A percentile compares a stretch with the other conserved stretches of the same genome.
phyloP scores from a whole-genome alignment of 2,888 invertebrate species.

The Camptogramma bilineatum region DNA sequence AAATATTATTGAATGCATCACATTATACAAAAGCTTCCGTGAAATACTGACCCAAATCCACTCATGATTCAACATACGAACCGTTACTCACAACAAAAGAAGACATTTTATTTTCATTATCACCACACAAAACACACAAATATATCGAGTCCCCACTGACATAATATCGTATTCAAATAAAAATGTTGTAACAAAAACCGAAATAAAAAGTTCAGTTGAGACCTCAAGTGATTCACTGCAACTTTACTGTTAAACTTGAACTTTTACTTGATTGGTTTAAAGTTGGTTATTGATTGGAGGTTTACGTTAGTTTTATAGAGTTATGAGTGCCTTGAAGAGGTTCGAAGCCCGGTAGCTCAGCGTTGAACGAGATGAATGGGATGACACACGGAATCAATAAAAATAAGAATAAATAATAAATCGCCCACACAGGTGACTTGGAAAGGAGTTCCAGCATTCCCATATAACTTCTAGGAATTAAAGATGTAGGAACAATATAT shows the following conservation, averaged over 20 bases:
- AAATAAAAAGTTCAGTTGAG: conserved; percentile 52
- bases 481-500: conserved; percentile 1
- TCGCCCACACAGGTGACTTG: conserved; percentile 67
- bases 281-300: conserved; percentile 43
- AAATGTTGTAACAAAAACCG: conserved; percentile 62
- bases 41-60: conserved; percentile 40
- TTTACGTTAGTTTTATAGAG: conserved; percentile 19
- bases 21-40: conserved; percentile 9
- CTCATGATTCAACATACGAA: conserved; percentile 32
- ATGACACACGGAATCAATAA: conserved; percentile 70
- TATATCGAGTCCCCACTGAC: conserved; percentile 67
- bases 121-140: conserved; percentile 58
- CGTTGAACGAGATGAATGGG: conserved; percentile 70
- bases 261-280: conserved; percentile 47
- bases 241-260: conserved; percentile 48
- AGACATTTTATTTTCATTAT: conserved; percentile 68
- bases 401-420: conserved; percentile 55
- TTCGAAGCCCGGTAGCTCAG: conserved; percentile 75
- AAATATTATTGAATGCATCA: background rate
- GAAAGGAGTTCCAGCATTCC: background rate
- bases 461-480: conserved; percentile 15
- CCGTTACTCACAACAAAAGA: conserved; percentile 66
- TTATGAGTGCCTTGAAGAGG: conserved; percentile 46
- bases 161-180: conserved; percentile 76
- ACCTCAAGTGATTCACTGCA: conserved; percentile 75